These are phyloP conservation scores for Drosophila paucipuncta DNA, from an alignment of 2,888 invertebrate genomes.

Conservation along the genomic window DNA sequence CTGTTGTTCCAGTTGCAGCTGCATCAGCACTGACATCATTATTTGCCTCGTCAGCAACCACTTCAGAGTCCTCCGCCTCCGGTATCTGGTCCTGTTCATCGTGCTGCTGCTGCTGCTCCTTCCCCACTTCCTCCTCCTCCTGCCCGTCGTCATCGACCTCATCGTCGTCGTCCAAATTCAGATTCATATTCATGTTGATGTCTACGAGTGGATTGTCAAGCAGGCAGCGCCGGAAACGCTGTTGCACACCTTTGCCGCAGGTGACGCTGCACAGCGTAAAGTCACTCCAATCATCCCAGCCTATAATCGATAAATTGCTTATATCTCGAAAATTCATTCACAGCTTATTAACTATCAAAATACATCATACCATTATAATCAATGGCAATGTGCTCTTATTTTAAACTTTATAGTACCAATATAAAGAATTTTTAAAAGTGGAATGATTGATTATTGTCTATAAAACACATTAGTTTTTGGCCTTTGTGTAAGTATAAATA, in stretches of 20 bases:
- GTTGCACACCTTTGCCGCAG: constrained; percentile 85
- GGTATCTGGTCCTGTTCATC: constrained; percentile 5
- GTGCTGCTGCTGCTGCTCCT: background rate
- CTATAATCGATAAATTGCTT: constrained; percentile 64
- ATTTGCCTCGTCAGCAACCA: constrained; percentile 63
- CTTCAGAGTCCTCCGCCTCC: constrained; percentile 34
- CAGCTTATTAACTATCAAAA: background rate
- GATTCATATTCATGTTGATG: constrained; percentile 83
- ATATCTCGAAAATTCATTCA: background rate
- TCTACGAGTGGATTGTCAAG: constrained; percentile 84
- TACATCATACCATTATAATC: background rate
- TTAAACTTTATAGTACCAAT: background rate
- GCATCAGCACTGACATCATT: constrained; percentile 54
- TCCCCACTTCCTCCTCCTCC: constrained; percentile 14
- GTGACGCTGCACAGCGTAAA: constrained; percentile 85
- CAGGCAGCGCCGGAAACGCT: constrained; percentile 85
- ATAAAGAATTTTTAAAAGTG: background rate
- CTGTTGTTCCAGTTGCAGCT: constrained; percentile 41
- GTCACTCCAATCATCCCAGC: constrained; percentile 86
- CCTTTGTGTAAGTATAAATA: background rate
- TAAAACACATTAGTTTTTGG: background rate
- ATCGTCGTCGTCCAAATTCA: constrained; percentile 70
- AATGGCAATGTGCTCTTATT: background rate
- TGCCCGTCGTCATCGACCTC: constrained; percentile 48
- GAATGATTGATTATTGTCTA: background rate